Conservation (phyloP, 2,888 invertebrate genomes). For the Tiliacea citrago region DNA sequence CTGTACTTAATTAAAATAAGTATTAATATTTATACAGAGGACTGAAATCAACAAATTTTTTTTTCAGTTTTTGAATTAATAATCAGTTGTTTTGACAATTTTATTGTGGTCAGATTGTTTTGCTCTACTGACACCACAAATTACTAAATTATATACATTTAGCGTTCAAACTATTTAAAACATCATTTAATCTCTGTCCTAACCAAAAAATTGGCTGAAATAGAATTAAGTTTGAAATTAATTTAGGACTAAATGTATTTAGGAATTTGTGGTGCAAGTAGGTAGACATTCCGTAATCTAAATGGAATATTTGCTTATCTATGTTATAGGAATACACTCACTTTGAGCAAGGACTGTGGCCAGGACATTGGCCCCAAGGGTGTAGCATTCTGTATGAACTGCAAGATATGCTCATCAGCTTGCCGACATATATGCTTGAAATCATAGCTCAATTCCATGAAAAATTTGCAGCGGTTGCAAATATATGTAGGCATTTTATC, state of each 20-base stretch:
- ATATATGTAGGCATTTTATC: constrained; percentile 95
- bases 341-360: constrained; percentile 82
- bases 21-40: not conserved
- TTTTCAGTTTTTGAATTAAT: too few species aligned
- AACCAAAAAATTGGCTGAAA: not conserved
- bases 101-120: not conserved
- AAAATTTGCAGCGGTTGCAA: constrained; percentile 92
- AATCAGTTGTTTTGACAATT: not conserved
- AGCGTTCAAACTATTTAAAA: not conserved
- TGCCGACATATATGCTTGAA: constrained; percentile 94
- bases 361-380: constrained; percentile 89
- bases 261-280: not conserved
- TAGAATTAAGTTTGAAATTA: not conserved
- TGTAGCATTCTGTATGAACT: constrained; percentile 92
- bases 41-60: not conserved
- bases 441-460: constrained; percentile 93
- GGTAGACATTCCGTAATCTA: not conserved
- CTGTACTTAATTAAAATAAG: not conserved
- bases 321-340: constrained; percentile 67
- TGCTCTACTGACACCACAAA: not conserved
- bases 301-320: not conserved
- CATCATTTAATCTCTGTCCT: not conserved
- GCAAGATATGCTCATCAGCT: constrained; percentile 93
- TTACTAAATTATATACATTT: not conserved
- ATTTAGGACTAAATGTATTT: not conserved